Evolutionary conservation across 2,888 invertebrate species (phyloP), one percentile per base, ranked within the genome.

Genomic region (Phymatocera aterrima): DNA sequence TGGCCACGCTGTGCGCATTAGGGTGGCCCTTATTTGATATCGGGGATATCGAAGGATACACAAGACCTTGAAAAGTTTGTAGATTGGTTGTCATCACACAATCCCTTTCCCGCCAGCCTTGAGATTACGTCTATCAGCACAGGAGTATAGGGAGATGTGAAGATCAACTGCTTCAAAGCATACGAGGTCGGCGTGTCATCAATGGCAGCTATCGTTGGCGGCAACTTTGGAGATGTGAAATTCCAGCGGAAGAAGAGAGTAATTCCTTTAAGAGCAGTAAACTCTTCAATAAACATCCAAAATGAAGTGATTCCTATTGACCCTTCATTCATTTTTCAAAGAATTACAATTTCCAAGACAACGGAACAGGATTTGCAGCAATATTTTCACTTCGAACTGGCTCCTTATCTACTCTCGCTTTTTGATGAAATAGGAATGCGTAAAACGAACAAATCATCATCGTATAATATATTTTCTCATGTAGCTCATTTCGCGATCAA

Each of bases 401-500:
- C 81, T 10, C 83, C 80, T 51, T 83, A 79, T 34, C 82, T 80
- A 31, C 37, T 81, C 2, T 75, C 81, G 15, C 61, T 80, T 6
- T 80, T 82, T 46, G 15, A 48, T 40, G 78, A 81, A 61, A 48
- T 0, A 34, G 54, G 77, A 24, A 80, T 80, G 80, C 57, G 77
- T 2, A 80, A 72, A 46, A 48, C 43, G 4, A 80, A 37, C 24
- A 80, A 80, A 78, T 81, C 79, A 10, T 31, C 57, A 12, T n/a
- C 78, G 21, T 81, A 81, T 31, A 57, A 81, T 15, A 46, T 60
- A 34, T 79, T 81, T 64, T 0, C 40, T 5, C 51, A 74, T 18
- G 21, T 60, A 1, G 21, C 51, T 46, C n/a, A n/a, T n/a, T n/a
- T n/a, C n/a, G n/a, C n/a, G n/a, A n/a, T n/a, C n/a, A 28, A 77